Conservation (phyloP, 2,888 invertebrate species). For the Vandiemenella viatica region DNA sequence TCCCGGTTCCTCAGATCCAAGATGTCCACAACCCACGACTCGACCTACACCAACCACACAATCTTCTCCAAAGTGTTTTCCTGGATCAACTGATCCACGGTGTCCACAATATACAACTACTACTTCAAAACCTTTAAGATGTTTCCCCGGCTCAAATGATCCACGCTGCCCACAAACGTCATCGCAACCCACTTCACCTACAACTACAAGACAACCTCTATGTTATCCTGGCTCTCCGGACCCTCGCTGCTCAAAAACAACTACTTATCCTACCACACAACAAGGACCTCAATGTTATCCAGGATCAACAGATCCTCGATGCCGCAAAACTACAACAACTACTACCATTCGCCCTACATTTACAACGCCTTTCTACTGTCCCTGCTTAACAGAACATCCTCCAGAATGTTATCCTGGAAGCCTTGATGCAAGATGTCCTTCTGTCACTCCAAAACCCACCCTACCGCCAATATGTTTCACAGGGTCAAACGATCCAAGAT, state of each 20-base stretch:
- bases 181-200: too few relatives aligned
- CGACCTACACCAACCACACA: conserved; percentile 15
- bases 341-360: conserved; percentile 6
- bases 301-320: conserved; percentile 20
- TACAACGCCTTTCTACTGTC: conserved; percentile 10
- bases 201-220: conserved; percentile 14
- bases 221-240: conserved; percentile 22
- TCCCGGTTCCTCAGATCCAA: conserved; percentile 9
- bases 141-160: conserved; percentile 25
- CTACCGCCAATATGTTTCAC: conserved; percentile 21
- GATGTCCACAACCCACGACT: conserved; percentile 11
- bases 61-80: conserved; percentile 19
- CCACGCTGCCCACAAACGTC: conserved; percentile 12
- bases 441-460: conserved; percentile 10
- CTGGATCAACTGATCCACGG: conserved; percentile 24
- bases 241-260: conserved; percentile 13
- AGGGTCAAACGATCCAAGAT: conserved; percentile 22
- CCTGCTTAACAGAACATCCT: conserved; percentile 20
- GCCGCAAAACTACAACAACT: conserved; percentile 16
- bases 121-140: conserved; percentile 17
- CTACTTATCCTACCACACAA: conserved; percentile 18
- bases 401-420: conserved; percentile 23
- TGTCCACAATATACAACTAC: conserved; percentile 18
- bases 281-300: conserved; percentile 1
- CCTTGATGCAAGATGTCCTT: conserved; percentile 19